Base-by-base conservation (phyloP, 2,797 vertebrate species). In the Gadopsis marmoratus region DNA sequence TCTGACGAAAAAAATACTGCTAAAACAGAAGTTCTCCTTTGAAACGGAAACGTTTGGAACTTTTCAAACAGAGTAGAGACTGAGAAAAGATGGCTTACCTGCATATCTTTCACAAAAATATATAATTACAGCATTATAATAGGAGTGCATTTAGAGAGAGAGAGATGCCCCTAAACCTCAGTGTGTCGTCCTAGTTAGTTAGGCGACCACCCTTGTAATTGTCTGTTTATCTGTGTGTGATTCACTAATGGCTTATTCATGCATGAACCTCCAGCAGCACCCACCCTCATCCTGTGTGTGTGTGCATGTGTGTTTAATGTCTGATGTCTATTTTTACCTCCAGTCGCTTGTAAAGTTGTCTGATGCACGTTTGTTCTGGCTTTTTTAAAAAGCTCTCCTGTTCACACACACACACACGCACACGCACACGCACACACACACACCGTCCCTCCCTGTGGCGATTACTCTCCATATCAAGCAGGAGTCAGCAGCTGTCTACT, bases 401-500 rank as follows among this genome's bases (percentile, higher is more conserved):
- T 63, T 56, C 54, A 23, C 68, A 41, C 67, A 37, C 71, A 75
- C 47, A 11, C 2, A 55, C 33, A 54, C 61, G 61, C n/a, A 54
- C 29, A 68, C 21, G 33, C 62, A 72, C 35, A 37, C 35, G 3
- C 35, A 37, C 35, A 37, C 56, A 63, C 37, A 62, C 17, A 62
- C 17, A 35, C 66, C 13, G 12, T 70, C 82, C 33, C 56, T 75
- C 75, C 41, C 71, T 31, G 51, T 74, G 73, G 70, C 33, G 12
- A 59, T 68, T 71, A 73, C 79, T 60, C 43, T 68, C 56, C 75
- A 78, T 71, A 89, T 88, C 83, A 81, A 80, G 76, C 73, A 80
- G 77, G 71, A 89, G 78, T 90, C 90, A 88, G 89, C 93, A 92
- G 90, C 89, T 93, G 91, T 92, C 87, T 55, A 6, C 70, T 87